phyloP scores from a whole-genome alignment of 2,113 vertebrate species.

The Tragelaphus strepsiceros region DNA sequence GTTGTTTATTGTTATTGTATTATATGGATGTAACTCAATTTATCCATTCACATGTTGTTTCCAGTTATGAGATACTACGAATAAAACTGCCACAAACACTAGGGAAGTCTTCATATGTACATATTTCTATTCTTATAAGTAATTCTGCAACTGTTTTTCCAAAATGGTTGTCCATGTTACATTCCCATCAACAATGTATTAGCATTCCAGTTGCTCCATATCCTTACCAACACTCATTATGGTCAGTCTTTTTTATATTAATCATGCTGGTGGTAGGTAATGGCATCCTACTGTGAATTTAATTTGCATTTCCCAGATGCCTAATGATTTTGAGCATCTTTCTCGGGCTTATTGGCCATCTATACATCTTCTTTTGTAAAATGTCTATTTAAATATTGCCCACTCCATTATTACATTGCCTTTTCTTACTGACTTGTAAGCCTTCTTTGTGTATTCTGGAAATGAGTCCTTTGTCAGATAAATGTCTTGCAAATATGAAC shows the following conservation, averaged over 20 bases:
- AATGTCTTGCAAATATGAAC: background rate
- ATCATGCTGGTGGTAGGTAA: background rate
- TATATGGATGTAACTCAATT: background rate
- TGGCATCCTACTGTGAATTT: background rate
- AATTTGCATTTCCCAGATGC: background rate
- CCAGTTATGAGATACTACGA: background rate
- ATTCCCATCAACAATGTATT: background rate
- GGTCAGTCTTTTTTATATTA: background rate
- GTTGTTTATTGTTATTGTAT: background rate
- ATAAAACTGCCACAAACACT: background rate
- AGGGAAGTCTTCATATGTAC: background rate
- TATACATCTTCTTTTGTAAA: background rate
- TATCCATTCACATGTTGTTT: background rate
- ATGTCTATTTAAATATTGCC: background rate
- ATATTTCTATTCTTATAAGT: background rate
- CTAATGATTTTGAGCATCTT: background rate
- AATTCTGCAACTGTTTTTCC: background rate
- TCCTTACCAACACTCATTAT: background rate
- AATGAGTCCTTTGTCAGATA: background rate
- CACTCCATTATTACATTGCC: background rate
- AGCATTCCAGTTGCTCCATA: background rate
- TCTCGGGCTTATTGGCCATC: background rate
- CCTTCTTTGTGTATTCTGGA: background rate
- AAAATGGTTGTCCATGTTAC: background rate
- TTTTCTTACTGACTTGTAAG: background rate